Conservation (phyloP, 2,888 invertebrate genomes). For the Leucozona laternaria region DNA sequence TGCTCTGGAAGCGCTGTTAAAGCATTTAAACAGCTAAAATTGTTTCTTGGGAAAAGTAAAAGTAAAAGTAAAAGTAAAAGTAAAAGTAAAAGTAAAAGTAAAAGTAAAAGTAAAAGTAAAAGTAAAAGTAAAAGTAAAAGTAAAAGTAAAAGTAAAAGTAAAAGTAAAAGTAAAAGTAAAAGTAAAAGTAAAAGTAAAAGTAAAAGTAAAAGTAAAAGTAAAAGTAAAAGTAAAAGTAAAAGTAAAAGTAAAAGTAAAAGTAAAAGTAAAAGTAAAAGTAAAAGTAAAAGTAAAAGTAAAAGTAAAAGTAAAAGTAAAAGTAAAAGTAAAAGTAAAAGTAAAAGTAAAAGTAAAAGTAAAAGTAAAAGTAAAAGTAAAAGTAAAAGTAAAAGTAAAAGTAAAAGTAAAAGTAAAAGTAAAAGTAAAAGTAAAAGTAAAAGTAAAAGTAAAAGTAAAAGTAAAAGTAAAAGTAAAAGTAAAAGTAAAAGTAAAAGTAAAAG, state of each 20-base stretch:
- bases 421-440: constrained; percentile 3
- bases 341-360: constrained; percentile 3
- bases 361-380: constrained; percentile 3
- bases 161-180: background rate
- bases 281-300: background rate
- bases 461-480: background rate
- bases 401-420: constrained; percentile 3
- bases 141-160: background rate
- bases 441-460: background rate
- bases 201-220: constrained; percentile 2
- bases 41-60: no score
- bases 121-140: constrained; percentile 1
- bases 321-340: constrained; percentile 3
- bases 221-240: background rate
- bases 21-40: no score
- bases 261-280: background rate
- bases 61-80: constrained; percentile 4
- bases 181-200: background rate
- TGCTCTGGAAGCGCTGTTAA: no score
- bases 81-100: background rate
- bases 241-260: background rate
- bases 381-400: constrained; percentile 3
- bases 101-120: constrained; percentile 4
- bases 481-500: background rate
- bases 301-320: constrained; percentile 3